A percentile compares a stretch with the other conserved stretches of the same genome.
Conservation (phyloP, 2,888 invertebrate genomes). For the Oasisia sp. region DNA sequence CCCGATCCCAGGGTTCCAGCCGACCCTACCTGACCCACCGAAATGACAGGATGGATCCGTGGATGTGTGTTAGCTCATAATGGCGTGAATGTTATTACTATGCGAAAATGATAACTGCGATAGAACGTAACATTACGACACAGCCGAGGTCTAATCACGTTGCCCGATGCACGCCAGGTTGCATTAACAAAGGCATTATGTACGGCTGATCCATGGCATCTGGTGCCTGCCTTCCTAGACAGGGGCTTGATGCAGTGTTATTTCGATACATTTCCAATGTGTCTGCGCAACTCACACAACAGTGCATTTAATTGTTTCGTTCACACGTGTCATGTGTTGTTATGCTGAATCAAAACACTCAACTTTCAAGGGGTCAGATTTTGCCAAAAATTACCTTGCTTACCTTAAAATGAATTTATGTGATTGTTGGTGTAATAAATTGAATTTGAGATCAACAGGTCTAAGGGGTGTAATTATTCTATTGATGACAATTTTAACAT, state of each 20-base stretch:
- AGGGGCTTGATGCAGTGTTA: neutral
- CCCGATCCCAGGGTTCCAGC: too few species aligned
- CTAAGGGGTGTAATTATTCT: too few species aligned
- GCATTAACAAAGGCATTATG: constrained; percentile 8
- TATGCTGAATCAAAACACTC: neutral
- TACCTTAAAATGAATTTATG: neutral
- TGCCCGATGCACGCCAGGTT: neutral
- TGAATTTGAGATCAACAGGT: too few species aligned
- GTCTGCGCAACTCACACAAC: neutral
- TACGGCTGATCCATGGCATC: neutral
- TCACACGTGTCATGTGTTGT: neutral
- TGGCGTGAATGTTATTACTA: neutral
- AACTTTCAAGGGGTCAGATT: neutral
- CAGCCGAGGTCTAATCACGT: neutral
- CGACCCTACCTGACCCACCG: too few species aligned
- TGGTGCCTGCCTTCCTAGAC: neutral
- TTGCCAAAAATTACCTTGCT: neutral
- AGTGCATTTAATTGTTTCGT: neutral
- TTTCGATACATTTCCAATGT: neutral
- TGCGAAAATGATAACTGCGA: neutral
- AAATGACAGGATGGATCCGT: too few species aligned
- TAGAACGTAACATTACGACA: neutral
- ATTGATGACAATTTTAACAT: too few species aligned
- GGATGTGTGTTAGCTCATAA: neutral
- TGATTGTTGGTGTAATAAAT: neutral